Evolutionary conservation across 2,888 invertebrate species (phyloP).

Genomic region (Gortyna flavago): DNA sequence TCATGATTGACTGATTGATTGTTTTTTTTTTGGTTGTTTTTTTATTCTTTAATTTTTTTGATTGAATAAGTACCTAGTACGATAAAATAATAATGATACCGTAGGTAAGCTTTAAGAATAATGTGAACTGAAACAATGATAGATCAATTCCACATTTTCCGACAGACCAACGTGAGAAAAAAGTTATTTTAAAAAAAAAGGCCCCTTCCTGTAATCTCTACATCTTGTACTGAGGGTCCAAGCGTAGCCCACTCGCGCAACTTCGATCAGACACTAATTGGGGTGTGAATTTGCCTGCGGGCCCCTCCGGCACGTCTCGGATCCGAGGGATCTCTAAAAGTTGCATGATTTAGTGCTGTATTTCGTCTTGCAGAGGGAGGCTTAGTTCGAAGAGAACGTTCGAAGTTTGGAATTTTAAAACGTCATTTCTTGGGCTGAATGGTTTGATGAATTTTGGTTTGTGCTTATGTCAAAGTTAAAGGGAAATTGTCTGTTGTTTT

Average conservation of each 20-base stretch:
- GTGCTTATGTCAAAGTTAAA: no score
- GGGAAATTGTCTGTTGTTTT: not conserved
- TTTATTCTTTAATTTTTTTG: no score
- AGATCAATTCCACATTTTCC: not conserved
- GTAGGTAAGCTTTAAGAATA: not conserved
- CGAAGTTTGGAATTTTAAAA: conserved; percentile 39
- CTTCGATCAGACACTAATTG: conserved; percentile 79
- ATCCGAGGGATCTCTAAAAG: conserved; percentile 53
- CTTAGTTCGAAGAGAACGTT: conserved; percentile 22
- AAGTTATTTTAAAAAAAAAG: not conserved
- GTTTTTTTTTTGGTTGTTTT: no score
- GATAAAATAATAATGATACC: no score
- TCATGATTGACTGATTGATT: no score
- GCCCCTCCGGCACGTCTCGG: conserved; percentile 61
- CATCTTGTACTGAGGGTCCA: conserved; percentile 54
- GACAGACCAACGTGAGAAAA: not conserved
- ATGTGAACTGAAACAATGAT: no score
- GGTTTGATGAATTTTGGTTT: not conserved
- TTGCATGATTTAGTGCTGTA: conserved; percentile 64
- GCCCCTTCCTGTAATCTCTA: conserved; percentile 49
- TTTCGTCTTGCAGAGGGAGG: conserved; percentile 39
- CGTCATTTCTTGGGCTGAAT: conserved; percentile 1
- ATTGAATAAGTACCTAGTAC: no score
- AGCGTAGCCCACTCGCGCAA: conserved; percentile 57
- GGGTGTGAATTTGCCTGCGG: conserved; percentile 78